Base-by-base conservation (phyloP, 2,113 vertebrate genomes). In the Centrocercus urophasianus region DNA sequence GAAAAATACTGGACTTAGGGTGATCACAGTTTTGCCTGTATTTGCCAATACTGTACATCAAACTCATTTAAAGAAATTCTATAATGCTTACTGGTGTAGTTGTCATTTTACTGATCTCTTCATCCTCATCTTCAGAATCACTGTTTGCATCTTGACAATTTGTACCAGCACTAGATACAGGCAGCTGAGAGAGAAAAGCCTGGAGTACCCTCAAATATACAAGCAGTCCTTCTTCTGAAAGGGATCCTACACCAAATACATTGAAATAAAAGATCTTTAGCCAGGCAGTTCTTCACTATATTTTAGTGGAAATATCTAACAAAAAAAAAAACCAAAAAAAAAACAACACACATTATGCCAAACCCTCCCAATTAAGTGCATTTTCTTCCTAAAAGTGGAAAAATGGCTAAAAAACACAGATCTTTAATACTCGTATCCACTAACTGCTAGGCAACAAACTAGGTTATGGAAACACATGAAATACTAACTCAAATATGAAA, bases 91-190 rank as follows among this genome's bases (percentile, higher is more conserved):
- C 99, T 64, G 97, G 97, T 65, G 97, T 82, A 67, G 98, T 82
- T 24, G 91, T 77, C 60, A 96, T 97, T 76, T 98, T 98, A 91
- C 96, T 96, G 8, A 97, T 96, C 52, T 97, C 97, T 42, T 98
- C 98, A 34, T 98, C 98, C 28, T 99, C 99, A 6, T 99, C 99
- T 96, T 99, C 99, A 0, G 99, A 99, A 96, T 99, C 99, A 18
- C 99, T 99, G 96, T 90, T 94, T 20, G 98, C 96, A 86, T 99
- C 98, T 8, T 98, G 98, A 73, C 98, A 96, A 74, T 97, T 95
- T 92, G 97, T 77, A 86, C 94, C 95, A 95, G 98, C 96, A 89
- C 98, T 93, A 0, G 98, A 98, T 57, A 98, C 98, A 0, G 99
- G 99, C 43, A 99, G 96, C 95, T 98, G 98, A 3, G 98, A 98